Evolutionary conservation across 2,888 invertebrate species (phyloP).

Genomic region (Belgica antarctica): DNA sequence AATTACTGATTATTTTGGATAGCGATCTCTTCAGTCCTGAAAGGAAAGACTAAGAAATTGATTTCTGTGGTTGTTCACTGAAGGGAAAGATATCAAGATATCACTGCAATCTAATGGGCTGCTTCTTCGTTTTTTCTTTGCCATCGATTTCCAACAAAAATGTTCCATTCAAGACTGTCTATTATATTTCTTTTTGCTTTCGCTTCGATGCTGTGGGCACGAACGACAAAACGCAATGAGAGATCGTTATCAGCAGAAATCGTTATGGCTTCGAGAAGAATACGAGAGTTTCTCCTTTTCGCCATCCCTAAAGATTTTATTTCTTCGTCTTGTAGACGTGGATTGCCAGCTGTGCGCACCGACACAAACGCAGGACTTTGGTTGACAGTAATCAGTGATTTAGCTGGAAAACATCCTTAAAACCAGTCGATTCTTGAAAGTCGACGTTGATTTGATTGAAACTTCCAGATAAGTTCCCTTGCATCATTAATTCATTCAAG

Average conservation of each 20-base stretch:
- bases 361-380: neutral
- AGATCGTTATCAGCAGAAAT: slow-evolving; percentile 37
- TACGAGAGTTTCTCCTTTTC: slow-evolving; percentile 17
- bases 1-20: slow-evolving; percentile 20
- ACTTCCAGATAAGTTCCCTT: neutral
- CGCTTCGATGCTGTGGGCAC: slow-evolving; percentile 22
- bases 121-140: neutral
- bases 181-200: slow-evolving; percentile 2
- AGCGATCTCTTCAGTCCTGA: neutral
- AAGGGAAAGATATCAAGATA: slow-evolving; percentile 44
- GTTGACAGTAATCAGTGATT: slow-evolving; percentile 24
- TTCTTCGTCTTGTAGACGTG: neutral
- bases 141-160: too few species aligned
- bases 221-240: slow-evolving; percentile 19
- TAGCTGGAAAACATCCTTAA: neutral
- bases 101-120: slow-evolving; percentile 37
- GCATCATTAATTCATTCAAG: slow-evolving; percentile 36
- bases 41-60: slow-evolving; percentile 21
- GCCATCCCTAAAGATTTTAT: slow-evolving; percentile 8
- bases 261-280: neutral
- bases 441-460: slow-evolving; percentile 24
- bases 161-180: neutral
- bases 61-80: slow-evolving; percentile 41
- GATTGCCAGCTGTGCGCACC: slow-evolving; percentile 20
- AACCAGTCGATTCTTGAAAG: neutral